phyloP scores from a whole-genome alignment of 2,888 invertebrate species.

The Microchrysa polita region DNA sequence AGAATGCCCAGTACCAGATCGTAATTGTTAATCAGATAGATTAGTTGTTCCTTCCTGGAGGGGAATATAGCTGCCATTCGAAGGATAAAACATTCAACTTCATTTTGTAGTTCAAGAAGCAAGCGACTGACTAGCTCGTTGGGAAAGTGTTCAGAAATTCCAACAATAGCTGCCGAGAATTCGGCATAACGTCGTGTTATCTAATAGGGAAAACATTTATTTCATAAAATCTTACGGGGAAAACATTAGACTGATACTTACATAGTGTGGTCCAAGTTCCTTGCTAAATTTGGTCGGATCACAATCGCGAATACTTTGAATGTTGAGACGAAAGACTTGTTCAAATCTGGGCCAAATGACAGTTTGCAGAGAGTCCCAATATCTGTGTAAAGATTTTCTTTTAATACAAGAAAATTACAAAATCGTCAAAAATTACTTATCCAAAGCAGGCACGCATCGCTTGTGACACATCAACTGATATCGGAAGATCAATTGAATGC shows the following conservation, averaged over 20 bases:
- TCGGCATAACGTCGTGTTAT: slow-evolving; percentile 98
- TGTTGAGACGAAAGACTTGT: slow-evolving; percentile 87
- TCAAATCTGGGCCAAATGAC: slow-evolving; percentile 91
- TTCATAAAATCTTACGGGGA: not conserved
- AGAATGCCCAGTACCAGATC: slow-evolving; percentile 91
- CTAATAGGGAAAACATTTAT: slow-evolving; percentile 66
- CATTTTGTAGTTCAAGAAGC: slow-evolving; percentile 84
- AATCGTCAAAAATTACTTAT: slow-evolving; percentile 67
- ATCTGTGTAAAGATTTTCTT: too few species aligned
- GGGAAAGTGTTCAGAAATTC: slow-evolving; percentile 92
- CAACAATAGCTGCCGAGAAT: slow-evolving; percentile 95
- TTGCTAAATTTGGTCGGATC: slow-evolving; percentile 89
- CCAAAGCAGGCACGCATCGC: slow-evolving; percentile 90
- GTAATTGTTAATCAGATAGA: slow-evolving; percentile 99
- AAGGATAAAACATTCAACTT: slow-evolving; percentile 91
- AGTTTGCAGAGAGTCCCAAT: slow-evolving; percentile 91
- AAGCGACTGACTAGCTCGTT: slow-evolving; percentile 87
- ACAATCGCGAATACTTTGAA: slow-evolving; percentile 92
- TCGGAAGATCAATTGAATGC: slow-evolving; percentile 90
- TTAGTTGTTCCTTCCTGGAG: slow-evolving; percentile 91
- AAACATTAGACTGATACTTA: slow-evolving; percentile 64
- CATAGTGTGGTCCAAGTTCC: slow-evolving; percentile 97
- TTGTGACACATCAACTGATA: slow-evolving; percentile 94
- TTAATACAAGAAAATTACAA: too few species aligned
- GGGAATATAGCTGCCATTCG: slow-evolving; percentile 96